These are phyloP conservation scores for Germaria angustata DNA, from an alignment of 2,888 invertebrate genomes.

Conservation along the genomic window DNA sequence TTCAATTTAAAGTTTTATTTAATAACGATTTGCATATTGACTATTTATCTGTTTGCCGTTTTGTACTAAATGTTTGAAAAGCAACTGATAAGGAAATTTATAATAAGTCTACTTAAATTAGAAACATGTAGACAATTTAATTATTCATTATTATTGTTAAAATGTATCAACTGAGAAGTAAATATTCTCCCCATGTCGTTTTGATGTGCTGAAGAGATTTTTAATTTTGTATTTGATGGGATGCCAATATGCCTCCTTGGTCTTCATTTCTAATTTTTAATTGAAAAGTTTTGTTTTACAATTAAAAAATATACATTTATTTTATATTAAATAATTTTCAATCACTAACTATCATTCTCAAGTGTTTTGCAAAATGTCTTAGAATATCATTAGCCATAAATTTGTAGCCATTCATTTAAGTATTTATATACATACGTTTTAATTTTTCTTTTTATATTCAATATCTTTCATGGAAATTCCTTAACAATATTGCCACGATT, in stretches of 20 bases:
- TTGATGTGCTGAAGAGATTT: conserved; percentile 3
- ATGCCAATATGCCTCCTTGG: too few species aligned
- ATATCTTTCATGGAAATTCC: conserved; percentile 7
- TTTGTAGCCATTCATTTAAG: neutral
- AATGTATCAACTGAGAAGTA: conserved; percentile 9
- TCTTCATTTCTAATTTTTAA: neutral
- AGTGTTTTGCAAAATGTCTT: conserved; percentile 45
- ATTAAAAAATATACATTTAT: conserved; percentile 21
- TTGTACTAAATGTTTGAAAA: conserved; percentile 4
- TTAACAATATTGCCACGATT: neutral
- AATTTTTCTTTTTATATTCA: neutral
- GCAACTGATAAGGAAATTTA: neutral
- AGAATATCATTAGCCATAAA: conserved; percentile 40
- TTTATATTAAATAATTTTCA: conserved; percentile 18
- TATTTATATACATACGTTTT: too few species aligned
- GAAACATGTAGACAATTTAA: conserved; percentile 45
- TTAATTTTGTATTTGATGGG: too few species aligned
- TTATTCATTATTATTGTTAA: conserved; percentile 9
- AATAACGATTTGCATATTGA: conserved; percentile 22
- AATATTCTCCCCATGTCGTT: conserved; percentile 9
- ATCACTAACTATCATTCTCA: conserved; percentile 35
- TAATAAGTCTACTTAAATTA: conserved; percentile 10
- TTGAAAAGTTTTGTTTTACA: conserved; percentile 15
- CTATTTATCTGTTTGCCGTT: conserved; percentile 19
- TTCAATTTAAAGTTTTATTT: conserved; percentile 7